Base-by-base conservation (phyloP, 2,888 invertebrate species). In the Diploptera punctata region DNA sequence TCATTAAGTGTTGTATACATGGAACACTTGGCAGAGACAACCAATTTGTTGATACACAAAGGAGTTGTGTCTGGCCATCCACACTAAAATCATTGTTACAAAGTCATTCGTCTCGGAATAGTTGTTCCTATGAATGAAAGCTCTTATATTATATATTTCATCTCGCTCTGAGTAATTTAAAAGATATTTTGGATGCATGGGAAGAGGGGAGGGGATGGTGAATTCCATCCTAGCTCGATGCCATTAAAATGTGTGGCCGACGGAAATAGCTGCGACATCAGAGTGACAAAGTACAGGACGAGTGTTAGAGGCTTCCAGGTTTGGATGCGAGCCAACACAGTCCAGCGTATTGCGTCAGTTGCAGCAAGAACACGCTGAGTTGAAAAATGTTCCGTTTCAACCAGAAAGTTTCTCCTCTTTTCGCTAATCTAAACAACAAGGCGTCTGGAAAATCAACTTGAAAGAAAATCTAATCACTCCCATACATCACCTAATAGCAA, bases 211-310 rank as follows among this genome's bases (percentile, higher is more conserved):
- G 62, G 52, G 67, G n/a, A 29, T 2, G 57, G n/a, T 57, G 57
- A 29, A 57, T 57, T 57, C 57, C 57, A 29, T 29, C 26, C 57
- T 19, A 13, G 24, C 49, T 4, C 43, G 26, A 54, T 29, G 19
- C 60, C 68, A 61, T 68, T 72, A 49, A 68, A 67, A 44, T 24
- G 21, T 38, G 33, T n/a, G 72, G 43, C 44, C 44, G 49, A 69
- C 73, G 38, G 65, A 73, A 73, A 73, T 73, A 73, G 69, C 33
- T 33, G 18, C 19, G 54, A 57, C 67, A 65, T 38, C 67, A 26
- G n/a, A 26, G 61, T 73, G 70, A 70, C 60, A 70, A 70, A 73
- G 70, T 70, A 47, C 38, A 26, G 19, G 29, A 26, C 9, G 57
- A 16, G 44, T 69, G 61, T 47, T n/a, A n/a, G n/a, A n/a, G 19